phyloP scores from a whole-genome alignment of 2,797 vertebrate species.

The Phoeniculus purpureus region DNA sequence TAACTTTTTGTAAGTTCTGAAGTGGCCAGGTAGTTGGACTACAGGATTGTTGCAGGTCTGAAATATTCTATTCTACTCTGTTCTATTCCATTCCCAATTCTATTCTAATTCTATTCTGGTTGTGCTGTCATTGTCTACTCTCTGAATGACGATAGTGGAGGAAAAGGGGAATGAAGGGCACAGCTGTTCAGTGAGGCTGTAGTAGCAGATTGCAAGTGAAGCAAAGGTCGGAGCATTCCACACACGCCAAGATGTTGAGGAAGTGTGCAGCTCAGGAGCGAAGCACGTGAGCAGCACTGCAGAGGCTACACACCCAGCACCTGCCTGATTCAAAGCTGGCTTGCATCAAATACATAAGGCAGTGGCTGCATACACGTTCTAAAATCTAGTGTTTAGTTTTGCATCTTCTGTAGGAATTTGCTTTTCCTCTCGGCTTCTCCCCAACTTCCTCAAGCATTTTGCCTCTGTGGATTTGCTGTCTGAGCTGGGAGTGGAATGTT shows the following conservation, averaged over 20 bases:
- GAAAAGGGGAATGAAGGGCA: background rate
- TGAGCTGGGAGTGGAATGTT: background rate
- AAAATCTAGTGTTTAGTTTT: background rate
- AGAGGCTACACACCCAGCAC: background rate
- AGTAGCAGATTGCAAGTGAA: background rate
- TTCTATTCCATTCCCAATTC: too few species aligned
- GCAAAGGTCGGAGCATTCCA: background rate
- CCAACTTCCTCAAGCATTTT: background rate
- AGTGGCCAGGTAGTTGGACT: background rate
- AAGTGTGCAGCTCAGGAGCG: background rate
- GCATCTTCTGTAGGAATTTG: background rate
- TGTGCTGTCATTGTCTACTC: background rate
- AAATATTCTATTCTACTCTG: background rate
- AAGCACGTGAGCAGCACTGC: background rate
- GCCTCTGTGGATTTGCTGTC: background rate
- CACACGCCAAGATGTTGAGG: background rate
- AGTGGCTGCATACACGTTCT: background rate
- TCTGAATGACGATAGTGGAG: background rate
- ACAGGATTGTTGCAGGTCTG: background rate
- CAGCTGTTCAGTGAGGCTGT: rapidly evolving
- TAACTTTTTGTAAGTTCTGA: background rate
- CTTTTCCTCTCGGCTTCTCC: background rate
- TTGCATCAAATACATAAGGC: background rate
- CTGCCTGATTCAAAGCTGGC: background rate
- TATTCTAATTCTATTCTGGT: background rate